A percentile compares a stretch with the other conserved stretches of the same genome.
Evolutionary conservation across 2,113 vertebrate genomes (phyloP).

Genomic region (Alligator mississippiensis): DNA sequence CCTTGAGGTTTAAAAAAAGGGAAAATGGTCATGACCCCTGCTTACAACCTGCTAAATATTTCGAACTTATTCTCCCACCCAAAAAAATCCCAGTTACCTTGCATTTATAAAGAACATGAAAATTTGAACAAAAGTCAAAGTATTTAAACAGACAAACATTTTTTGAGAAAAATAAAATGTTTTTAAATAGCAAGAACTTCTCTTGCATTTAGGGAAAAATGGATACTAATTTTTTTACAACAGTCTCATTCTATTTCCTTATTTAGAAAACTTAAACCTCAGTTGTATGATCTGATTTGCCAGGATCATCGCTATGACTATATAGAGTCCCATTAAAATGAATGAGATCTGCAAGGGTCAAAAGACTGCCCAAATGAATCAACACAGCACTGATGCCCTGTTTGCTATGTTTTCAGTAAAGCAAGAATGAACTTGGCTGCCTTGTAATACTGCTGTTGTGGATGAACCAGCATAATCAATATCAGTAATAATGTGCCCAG

Average conservation of each 20-base stretch:
- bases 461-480: neutral
- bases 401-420: neutral
- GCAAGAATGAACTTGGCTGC: neutral
- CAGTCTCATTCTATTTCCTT: neutral
- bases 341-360: neutral
- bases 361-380: neutral
- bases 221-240: neutral
- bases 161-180: neutral
- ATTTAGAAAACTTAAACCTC: neutral
- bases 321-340: neutral
- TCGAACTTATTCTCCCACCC: neutral
- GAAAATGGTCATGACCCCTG: neutral
- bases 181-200: neutral
- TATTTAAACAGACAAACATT: neutral
- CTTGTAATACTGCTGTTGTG: neutral
- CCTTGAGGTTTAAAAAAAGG: neutral
- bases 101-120: neutral
- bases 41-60: neutral
- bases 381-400: neutral
- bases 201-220: neutral
- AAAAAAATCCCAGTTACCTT: neutral
- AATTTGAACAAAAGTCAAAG: neutral
- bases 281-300: neutral
- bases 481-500: fast-evolving
- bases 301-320: fast-evolving